These are phyloP conservation scores for Caprella mutica DNA, from an alignment of 2,888 invertebrate genomes.

Conservation along the genomic window DNA sequence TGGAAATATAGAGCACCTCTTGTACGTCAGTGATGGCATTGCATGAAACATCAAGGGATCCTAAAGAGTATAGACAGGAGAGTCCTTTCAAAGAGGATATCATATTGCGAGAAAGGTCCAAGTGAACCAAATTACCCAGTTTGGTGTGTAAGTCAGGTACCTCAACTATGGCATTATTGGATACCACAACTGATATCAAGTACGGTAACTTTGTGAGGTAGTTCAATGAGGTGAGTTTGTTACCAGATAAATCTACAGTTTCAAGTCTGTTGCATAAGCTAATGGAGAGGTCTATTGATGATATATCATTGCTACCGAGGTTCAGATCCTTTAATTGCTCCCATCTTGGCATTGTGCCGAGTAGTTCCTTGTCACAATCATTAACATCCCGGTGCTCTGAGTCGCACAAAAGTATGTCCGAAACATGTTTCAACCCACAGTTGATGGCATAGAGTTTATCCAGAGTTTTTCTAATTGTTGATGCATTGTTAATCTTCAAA, in stretches of 20 bases:
- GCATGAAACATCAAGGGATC: slow-evolving; percentile 71
- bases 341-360: slow-evolving; percentile 38
- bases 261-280: slow-evolving; percentile 59
- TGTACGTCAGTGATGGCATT: slow-evolving; percentile 69
- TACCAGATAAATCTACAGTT: slow-evolving; percentile 61
- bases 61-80: slow-evolving; percentile 71
- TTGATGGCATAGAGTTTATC: slow-evolving; percentile 52
- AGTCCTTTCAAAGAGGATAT: slow-evolving; percentile 60
- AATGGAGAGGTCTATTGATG: slow-evolving; percentile 65
- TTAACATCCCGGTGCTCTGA: slow-evolving; percentile 21
- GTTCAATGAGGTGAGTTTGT: slow-evolving; percentile 58
- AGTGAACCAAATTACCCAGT: slow-evolving; percentile 73
- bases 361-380: slow-evolving; percentile 38
- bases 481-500: slow-evolving; percentile 54
- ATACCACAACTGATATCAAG: slow-evolving; percentile 62
- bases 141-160: slow-evolving; percentile 70
- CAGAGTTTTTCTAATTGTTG: slow-evolving; percentile 53
- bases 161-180: slow-evolving; percentile 60
- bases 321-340: slow-evolving; percentile 41
- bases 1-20: slow-evolving; percentile 66
- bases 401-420: slow-evolving; percentile 30
- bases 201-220: slow-evolving; percentile 68
- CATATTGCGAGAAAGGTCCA: slow-evolving; percentile 75
- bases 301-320: slow-evolving; percentile 43
- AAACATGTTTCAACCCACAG: slow-evolving; percentile 20